Evolutionary conservation across 2,113 vertebrate species (phyloP).

Genomic region (Ivindomyrus marchei): DNA sequence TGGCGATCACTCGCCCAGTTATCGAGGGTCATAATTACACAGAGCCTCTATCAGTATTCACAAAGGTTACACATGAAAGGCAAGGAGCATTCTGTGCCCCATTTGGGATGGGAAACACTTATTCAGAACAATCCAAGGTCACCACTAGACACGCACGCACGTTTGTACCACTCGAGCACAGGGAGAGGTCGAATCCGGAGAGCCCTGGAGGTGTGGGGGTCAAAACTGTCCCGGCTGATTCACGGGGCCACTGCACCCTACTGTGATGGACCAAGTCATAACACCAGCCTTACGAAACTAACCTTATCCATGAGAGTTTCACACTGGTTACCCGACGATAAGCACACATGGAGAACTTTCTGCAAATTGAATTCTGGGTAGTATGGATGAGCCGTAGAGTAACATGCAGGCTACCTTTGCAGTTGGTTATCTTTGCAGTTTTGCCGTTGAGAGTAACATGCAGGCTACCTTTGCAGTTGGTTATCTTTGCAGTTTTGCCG

Average conservation of each 20-base stretch:
- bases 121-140: neutral
- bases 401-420: neutral
- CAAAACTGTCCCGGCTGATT: neutral
- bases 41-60: neutral
- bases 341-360: neutral
- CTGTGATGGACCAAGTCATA: neutral
- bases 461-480: neutral
- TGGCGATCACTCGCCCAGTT: neutral
- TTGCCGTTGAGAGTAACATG: neutral
- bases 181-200: neutral
- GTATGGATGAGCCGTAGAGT: neutral
- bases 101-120: neutral
- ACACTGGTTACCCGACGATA: neutral
- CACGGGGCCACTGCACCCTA: neutral
- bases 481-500: neutral
- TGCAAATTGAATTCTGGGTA: neutral
- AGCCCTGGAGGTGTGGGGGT: neutral
- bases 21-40: neutral
- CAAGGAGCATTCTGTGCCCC: neutral
- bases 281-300: neutral
- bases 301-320: neutral
- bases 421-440: neutral
- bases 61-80: neutral
- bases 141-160: neutral
- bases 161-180: neutral